These are phyloP conservation scores for Apus apus DNA, from an alignment of 2,113 vertebrate genomes.

Conservation along the genomic window DNA sequence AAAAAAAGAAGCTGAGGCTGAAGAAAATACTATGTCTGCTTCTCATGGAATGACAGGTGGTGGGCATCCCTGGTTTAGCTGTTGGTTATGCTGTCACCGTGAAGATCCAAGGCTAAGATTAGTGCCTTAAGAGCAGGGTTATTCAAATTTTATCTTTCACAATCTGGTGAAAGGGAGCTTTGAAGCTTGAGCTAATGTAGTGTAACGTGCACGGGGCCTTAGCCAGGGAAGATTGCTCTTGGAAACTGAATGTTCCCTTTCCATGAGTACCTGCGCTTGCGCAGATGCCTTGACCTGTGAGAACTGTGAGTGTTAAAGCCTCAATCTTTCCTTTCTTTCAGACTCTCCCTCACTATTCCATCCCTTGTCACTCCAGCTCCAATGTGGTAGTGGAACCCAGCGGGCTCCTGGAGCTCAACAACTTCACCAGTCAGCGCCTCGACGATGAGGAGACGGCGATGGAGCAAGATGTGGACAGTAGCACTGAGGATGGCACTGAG, in stretches of 20 bases:
- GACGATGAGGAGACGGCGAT: slow-evolving; percentile 90
- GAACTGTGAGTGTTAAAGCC: background rate
- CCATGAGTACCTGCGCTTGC: background rate
- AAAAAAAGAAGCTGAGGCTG: background rate
- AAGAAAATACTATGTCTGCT: background rate
- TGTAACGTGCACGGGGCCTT: too few species aligned
- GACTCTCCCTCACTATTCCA: slow-evolving; percentile 96
- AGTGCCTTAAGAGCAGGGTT: background rate
- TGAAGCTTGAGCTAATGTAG: background rate
- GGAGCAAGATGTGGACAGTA: slow-evolving; percentile 93
- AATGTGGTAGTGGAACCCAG: slow-evolving; percentile 98
- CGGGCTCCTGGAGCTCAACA: slow-evolving; percentile 95
- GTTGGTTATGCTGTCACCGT: background rate
- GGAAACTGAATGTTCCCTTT: background rate
- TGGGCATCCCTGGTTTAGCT: background rate
- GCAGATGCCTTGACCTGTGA: background rate
- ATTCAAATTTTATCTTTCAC: background rate
- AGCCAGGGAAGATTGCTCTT: background rate
- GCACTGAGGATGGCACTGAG: slow-evolving; percentile 88
- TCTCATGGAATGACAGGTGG: background rate
- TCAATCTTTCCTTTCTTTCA: slow-evolving; percentile 68
- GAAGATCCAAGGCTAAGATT: background rate
- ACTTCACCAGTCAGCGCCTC: slow-evolving; percentile 97
- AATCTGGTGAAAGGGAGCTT: background rate
- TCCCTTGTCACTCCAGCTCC: slow-evolving; percentile 96